Percentiles rank a stretch among this genome's conserved stretches.
Evolutionary conservation across 2,888 invertebrate genomes (phyloP).

Genomic region (Drosophila suboccidentalis): DNA sequence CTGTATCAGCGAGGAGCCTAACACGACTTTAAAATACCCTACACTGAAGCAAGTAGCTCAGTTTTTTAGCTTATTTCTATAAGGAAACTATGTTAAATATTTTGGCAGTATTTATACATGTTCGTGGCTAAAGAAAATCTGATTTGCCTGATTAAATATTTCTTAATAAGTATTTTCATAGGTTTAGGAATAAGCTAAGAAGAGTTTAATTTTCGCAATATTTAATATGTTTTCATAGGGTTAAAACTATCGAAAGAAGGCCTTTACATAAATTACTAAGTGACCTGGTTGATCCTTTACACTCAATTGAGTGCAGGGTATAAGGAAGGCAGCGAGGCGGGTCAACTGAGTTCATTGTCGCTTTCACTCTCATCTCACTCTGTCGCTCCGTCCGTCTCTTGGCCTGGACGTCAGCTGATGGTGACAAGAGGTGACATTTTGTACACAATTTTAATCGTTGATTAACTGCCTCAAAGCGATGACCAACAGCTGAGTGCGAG

Average conservation of each 20-base stretch:
- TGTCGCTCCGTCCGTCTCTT: background rate
- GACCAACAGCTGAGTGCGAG: conserved; percentile 21
- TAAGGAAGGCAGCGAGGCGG: conserved; percentile 57
- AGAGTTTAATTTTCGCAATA: background rate
- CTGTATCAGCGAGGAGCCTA: conserved; percentile 5
- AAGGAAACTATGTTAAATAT: background rate
- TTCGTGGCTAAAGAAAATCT: background rate
- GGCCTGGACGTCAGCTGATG: conserved; percentile 17
- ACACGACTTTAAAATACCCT: conserved; percentile 11
- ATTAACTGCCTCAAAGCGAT: conserved; percentile 20
- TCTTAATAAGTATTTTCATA: no score
- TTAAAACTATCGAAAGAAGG: background rate
- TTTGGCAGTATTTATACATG: background rate
- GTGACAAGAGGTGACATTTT: conserved; percentile 39
- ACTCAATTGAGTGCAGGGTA: conserved; percentile 27
- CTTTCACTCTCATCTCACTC: conserved; percentile 79
- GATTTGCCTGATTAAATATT: background rate
- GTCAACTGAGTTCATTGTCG: conserved; percentile 85
- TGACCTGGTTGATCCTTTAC: background rate
- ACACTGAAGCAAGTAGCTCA: background rate
- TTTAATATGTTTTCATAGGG: background rate
- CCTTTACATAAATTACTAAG: no score
- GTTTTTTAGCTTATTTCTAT: background rate
- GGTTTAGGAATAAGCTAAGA: no score
- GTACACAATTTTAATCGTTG: conserved; percentile 38